Evolutionary conservation across 35 echinoderm and acorn worm genomes (phyloP).

Genomic region (Ophiothrix spiculata): DNA sequence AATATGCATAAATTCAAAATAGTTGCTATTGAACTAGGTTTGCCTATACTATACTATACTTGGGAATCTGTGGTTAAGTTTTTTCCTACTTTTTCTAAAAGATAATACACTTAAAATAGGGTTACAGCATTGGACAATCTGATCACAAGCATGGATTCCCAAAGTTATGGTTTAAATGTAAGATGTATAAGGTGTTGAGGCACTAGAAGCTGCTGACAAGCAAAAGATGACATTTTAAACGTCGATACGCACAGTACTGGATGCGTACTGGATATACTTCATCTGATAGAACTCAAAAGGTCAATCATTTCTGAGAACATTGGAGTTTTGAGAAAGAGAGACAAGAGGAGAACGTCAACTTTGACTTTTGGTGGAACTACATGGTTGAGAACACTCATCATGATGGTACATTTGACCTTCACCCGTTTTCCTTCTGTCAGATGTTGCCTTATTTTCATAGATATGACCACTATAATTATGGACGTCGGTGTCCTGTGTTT

Average conservation of each 20-base stretch:
- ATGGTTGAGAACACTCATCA: no score
- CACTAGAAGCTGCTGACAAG: constrained; percentile 3
- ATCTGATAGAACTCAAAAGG: neutral
- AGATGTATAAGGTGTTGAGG: no score
- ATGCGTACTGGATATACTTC: no score
- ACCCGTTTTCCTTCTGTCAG: constrained; percentile 16
- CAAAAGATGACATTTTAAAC: neutral
- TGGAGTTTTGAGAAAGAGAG: neutral
- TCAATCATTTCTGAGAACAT: neutral
- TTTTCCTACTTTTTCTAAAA: no score
- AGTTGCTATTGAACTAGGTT: no score
- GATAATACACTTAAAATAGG: no score
- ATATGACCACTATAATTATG: constrained; percentile 40
- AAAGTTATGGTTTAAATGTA: no score
- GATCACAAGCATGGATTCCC: no score
- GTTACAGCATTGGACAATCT: no score
- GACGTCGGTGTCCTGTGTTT: constrained; percentile 40
- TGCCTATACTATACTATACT: no score
- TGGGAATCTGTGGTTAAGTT: no score
- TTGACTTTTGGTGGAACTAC: neutral
- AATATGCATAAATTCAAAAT: no score
- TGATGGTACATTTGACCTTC: constrained; percentile 54
- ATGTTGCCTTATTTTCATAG: constrained; percentile 66
- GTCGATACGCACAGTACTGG: neutral
- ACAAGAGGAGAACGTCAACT: constrained; percentile 4